These are phyloP conservation scores for Drosophila melanocephala DNA, from an alignment of 2,888 invertebrate species.

Conservation along the genomic window DNA sequence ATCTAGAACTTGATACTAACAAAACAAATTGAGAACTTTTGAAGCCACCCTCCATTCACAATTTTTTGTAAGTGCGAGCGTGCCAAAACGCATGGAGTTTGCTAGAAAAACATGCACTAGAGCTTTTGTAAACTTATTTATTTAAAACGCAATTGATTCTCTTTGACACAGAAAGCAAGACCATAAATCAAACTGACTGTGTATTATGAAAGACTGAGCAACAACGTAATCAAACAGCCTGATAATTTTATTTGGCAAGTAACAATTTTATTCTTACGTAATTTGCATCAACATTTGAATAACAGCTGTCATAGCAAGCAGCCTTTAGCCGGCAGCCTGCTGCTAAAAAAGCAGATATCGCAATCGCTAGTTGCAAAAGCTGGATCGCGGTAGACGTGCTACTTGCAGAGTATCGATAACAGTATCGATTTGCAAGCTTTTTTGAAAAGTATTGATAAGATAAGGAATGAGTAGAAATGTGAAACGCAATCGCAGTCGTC, in stretches of 20 bases:
- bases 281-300: neutral
- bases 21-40: neutral
- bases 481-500: constrained; percentile 19
- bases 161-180: constrained; percentile 45
- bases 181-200: constrained; percentile 1
- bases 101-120: constrained; percentile 26
- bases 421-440: constrained; percentile 19
- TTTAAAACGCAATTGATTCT: constrained; percentile 52
- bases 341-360: neutral
- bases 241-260: neutral
- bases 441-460: constrained; percentile 49
- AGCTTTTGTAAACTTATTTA: constrained; percentile 53
- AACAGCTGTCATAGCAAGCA: constrained; percentile 29
- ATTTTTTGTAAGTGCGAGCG: constrained; percentile 20
- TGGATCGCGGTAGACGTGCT: constrained; percentile 3
- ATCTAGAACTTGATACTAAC: neutral
- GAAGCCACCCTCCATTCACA: constrained; percentile 15
- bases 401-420: constrained; percentile 24
- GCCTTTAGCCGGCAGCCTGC: constrained; percentile 14
- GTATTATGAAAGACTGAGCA: neutral
- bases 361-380: constrained; percentile 11
- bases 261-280: neutral
- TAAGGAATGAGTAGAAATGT: constrained; percentile 25
- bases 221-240: neutral
- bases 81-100: constrained; percentile 35